Evolutionary conservation across 2,113 vertebrate genomes (phyloP).

Genomic region (Thalassarche chlororhynchos): DNA sequence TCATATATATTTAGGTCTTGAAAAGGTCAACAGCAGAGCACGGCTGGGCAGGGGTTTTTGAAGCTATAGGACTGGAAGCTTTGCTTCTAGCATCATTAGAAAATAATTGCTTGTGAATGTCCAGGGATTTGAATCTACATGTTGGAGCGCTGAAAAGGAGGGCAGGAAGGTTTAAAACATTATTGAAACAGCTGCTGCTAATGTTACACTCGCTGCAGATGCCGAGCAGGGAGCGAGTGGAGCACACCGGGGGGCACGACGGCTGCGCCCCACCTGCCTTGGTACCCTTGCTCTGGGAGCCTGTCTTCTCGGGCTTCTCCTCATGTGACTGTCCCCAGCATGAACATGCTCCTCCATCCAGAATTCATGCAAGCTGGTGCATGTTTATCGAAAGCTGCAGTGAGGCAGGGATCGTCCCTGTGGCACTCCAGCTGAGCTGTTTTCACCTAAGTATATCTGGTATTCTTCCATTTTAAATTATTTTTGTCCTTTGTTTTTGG

Average conservation of each 20-base stretch:
- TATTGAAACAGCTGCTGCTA: conserved; percentile 16
- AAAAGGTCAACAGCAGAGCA: conserved; percentile 39
- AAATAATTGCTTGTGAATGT: conserved; percentile 55
- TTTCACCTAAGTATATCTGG: not conserved
- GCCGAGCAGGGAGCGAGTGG: not conserved
- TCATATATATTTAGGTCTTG: conserved; percentile 26
- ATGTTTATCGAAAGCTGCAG: not conserved
- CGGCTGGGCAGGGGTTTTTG: conserved; percentile 26
- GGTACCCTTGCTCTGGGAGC: not conserved
- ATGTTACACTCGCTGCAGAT: not conserved
- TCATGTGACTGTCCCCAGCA: not conserved
- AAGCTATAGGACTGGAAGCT: conserved; percentile 34
- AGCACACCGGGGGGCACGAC: rapidly evolving
- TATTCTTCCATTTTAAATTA: not conserved
- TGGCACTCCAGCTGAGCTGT: not conserved
- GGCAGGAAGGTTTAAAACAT: conserved; percentile 17
- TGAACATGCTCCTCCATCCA: not conserved
- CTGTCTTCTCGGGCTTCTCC: not conserved
- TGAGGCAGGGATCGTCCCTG: not conserved
- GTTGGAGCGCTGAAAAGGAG: conserved; percentile 24
- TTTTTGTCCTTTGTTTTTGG: not conserved
- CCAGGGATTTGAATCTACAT: conserved; percentile 30
- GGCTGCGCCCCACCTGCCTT: not conserved
- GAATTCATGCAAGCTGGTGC: not conserved
- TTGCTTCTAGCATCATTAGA: conserved; percentile 52